phyloP scores from a whole-genome alignment of 2,888 invertebrate species.

The Napeogenes sylphis region DNA sequence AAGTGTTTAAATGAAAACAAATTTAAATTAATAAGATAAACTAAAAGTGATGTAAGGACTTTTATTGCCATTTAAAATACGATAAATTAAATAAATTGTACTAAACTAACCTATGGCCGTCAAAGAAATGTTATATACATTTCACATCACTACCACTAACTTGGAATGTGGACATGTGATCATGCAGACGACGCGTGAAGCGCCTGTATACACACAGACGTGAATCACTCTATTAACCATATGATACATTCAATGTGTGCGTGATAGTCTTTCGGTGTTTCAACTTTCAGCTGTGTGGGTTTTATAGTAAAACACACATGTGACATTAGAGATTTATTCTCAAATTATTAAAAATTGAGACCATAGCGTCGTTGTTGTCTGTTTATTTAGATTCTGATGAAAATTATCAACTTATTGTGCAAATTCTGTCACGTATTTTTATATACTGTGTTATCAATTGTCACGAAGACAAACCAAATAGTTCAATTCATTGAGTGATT shows the following conservation, averaged over 20 bases:
- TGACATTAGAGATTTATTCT: slow-evolving; percentile 24
- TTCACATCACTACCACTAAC: slow-evolving; percentile 46
- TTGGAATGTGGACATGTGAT: slow-evolving; percentile 67
- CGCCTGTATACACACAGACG: slow-evolving; percentile 35
- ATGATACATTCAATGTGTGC: slow-evolving; percentile 15
- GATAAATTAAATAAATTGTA: no score
- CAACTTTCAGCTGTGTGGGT: slow-evolving; percentile 20
- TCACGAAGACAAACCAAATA: slow-evolving; percentile 30
- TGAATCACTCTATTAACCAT: background rate
- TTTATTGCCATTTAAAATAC: no score
- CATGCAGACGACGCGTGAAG: slow-evolving; percentile 61
- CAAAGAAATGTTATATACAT: slow-evolving; percentile 31
- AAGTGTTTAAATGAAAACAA: no score
- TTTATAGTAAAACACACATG: slow-evolving; percentile 19
- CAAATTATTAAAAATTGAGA: slow-evolving; percentile 19
- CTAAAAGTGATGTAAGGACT: no score
- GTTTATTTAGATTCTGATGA: slow-evolving; percentile 25
- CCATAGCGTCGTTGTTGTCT: slow-evolving; percentile 23
- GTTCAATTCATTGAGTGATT: slow-evolving; percentile 5
- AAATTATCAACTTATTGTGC: slow-evolving; percentile 28
- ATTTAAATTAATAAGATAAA: no score
- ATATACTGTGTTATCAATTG: slow-evolving; percentile 19
- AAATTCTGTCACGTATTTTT: slow-evolving; percentile 25
- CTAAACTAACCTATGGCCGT: slow-evolving; percentile 26
- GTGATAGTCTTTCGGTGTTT: background rate